phyloP scores from a whole-genome alignment of 2,888 invertebrate species.

The Atrina japonica region DNA sequence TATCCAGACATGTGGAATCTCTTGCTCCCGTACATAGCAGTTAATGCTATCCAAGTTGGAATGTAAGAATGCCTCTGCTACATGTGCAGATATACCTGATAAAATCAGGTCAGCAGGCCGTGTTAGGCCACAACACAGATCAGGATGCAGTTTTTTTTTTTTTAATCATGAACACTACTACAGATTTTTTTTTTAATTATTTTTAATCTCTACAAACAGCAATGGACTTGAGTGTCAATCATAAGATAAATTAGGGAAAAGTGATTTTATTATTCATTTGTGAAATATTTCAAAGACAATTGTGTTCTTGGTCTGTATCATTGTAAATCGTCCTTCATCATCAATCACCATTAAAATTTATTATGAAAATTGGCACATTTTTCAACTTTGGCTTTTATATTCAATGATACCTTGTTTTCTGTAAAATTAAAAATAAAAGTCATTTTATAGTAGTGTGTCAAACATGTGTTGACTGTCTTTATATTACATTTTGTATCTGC shows the following conservation, averaged over 20 bases:
- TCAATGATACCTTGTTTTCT: neutral
- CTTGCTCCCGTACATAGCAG: slow-evolving; percentile 26
- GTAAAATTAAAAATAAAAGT: too few relatives aligned
- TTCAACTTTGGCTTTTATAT: slow-evolving; percentile 11
- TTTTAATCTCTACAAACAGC: too few relatives aligned
- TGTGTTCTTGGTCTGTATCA: slow-evolving; percentile 44
- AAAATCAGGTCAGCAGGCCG: too few relatives aligned
- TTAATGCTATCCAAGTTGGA: slow-evolving; percentile 16
- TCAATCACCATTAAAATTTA: slow-evolving; percentile 38
- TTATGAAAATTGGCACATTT: neutral
- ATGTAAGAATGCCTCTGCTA: slow-evolving; percentile 36
- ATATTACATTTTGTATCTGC: too few relatives aligned
- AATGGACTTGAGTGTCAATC: too few relatives aligned
- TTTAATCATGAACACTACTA: too few relatives aligned
- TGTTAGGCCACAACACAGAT: slow-evolving; percentile 7
- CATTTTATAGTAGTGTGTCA: too few relatives aligned
- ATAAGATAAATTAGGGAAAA: too few relatives aligned
- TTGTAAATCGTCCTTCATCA: slow-evolving; percentile 44
- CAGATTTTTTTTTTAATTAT: too few relatives aligned
- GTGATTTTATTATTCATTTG: too few relatives aligned
- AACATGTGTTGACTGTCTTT: too few relatives aligned
- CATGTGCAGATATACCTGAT: slow-evolving; percentile 14
- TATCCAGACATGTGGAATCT: slow-evolving; percentile 23
- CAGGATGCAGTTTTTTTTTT: slow-evolving; percentile 26
- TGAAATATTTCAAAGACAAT: neutral